Conservation (phyloP, 1,140 invertebrate genomes). For the Drosophila nannoptera region DNA sequence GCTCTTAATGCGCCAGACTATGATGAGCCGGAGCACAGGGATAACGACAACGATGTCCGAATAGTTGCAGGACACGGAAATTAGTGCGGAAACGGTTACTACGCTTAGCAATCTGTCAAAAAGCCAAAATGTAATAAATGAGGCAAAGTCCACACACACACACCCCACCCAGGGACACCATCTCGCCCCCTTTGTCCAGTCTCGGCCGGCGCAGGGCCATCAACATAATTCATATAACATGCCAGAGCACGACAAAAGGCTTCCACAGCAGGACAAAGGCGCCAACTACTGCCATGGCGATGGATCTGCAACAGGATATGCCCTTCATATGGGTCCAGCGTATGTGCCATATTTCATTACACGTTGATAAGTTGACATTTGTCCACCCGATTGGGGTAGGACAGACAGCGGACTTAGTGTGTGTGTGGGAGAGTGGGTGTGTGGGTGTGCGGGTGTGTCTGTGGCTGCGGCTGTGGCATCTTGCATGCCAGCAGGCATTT, state of each 20-base stretch:
- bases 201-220: conserved; percentile 33
- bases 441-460: background rate
- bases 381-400: conserved; percentile 31
- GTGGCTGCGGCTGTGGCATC: conserved; percentile 6
- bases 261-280: conserved; percentile 50
- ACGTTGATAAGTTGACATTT: conserved; percentile 76
- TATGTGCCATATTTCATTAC: conserved; percentile 73
- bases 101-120: conserved; percentile 77
- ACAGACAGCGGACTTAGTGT: background rate
- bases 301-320: conserved; percentile 31
- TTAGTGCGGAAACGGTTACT: conserved; percentile 74
- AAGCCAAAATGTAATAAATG: conserved; percentile 77
- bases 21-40: conserved; percentile 11
- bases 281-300: conserved; percentile 36
- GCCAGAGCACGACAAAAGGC: conserved; percentile 63
- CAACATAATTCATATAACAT: conserved; percentile 73
- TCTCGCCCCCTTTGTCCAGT: background rate
- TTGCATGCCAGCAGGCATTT: conserved; percentile 77
- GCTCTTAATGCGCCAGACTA: conserved; percentile 58
- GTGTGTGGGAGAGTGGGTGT: too few relatives aligned
- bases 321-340: conserved; percentile 30
- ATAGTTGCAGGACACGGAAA: conserved; percentile 74
- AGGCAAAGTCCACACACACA: conserved; percentile 32
- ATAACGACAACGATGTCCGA: conserved; percentile 29
- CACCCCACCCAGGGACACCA: background rate